Evolutionary conservation across 2,888 invertebrate species (phyloP).

Genomic region (Melolontha melolontha): DNA sequence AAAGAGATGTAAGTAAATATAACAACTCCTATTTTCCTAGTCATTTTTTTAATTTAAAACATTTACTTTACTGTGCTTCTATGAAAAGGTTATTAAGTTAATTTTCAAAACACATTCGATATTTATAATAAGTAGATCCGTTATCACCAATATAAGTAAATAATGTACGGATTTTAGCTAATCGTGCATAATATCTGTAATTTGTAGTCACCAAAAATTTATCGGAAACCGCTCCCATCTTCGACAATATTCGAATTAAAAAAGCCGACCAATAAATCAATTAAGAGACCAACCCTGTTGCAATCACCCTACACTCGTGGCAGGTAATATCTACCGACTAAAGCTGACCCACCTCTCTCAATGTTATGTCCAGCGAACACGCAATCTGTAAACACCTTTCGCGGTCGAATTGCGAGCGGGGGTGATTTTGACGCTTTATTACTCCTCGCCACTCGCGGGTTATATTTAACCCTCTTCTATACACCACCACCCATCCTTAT

Average conservation of each 20-base stretch:
- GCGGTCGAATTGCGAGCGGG: slow-evolving; percentile 49
- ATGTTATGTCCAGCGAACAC: slow-evolving; percentile 53
- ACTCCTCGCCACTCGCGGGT: slow-evolving; percentile 38
- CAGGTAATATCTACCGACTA: slow-evolving; percentile 40
- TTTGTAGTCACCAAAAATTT: slow-evolving; percentile 20
- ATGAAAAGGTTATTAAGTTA: too few relatives aligned
- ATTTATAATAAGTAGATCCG: too few relatives aligned
- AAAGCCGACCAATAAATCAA: slow-evolving; percentile 54
- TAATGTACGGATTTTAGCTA: neutral
- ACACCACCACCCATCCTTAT: slow-evolving; percentile 8
- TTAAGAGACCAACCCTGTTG: slow-evolving; percentile 54
- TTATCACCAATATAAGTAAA: too few relatives aligned
- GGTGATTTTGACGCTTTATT: slow-evolving; percentile 51
- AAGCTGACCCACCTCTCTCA: slow-evolving; percentile 50
- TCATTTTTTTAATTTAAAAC: too few relatives aligned
- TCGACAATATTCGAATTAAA: slow-evolving; percentile 51
- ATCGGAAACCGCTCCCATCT: slow-evolving; percentile 50
- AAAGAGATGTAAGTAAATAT: too few relatives aligned
- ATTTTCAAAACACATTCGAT: too few relatives aligned
- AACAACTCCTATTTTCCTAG: too few relatives aligned
- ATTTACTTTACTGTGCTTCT: too few relatives aligned
- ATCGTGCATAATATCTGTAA: slow-evolving; percentile 16
- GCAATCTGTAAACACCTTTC: slow-evolving; percentile 55
- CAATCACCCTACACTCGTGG: slow-evolving; percentile 44
- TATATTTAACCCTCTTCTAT: slow-evolving; percentile 31